A percentile compares a stretch with the other conserved stretches of the same genome.
Evolutionary conservation across 2,113 vertebrate species (phyloP).

Genomic region (Cyprinodon tularosa): DNA sequence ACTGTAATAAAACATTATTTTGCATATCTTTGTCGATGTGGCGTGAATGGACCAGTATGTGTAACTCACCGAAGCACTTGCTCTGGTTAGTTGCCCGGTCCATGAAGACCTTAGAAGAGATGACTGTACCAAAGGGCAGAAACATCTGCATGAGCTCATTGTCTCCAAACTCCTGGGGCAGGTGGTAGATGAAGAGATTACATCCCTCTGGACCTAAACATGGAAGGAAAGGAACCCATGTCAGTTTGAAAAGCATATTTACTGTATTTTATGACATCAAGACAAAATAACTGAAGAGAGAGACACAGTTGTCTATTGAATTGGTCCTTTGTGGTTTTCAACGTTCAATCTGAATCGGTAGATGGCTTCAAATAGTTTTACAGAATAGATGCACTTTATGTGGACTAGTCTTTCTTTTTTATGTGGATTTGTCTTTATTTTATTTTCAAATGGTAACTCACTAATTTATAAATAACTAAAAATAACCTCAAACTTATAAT

Average conservation of each 20-base stretch:
- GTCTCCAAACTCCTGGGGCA: constrained; percentile 99
- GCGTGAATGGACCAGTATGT: neutral
- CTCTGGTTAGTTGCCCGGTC: constrained; percentile 99
- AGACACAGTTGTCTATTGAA: neutral
- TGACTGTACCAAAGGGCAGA: constrained; percentile 95
- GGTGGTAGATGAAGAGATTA: constrained; percentile 99
- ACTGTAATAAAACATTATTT: neutral
- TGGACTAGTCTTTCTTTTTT: no score
- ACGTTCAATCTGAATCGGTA: neutral
- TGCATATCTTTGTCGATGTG: neutral
- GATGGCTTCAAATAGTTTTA: neutral
- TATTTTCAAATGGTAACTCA: neutral
- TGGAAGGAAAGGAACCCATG: constrained; percentile 8
- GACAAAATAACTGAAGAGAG: neutral
- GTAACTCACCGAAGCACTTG: constrained; percentile 96
- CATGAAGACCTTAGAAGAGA: constrained; percentile 99
- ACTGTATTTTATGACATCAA: constrained; percentile 26
- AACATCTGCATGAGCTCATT: constrained; percentile 99
- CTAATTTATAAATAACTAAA: neutral
- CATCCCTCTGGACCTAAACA: constrained; percentile 96
- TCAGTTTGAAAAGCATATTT: constrained; percentile 31
- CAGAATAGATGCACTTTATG: constrained; percentile 13
- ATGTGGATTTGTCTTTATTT: neutral
- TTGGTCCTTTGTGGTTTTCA: neutral
- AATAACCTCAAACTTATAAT: neutral